Base-by-base conservation (phyloP, 2,888 invertebrate species). In the Epistrophella euchroma region DNA sequence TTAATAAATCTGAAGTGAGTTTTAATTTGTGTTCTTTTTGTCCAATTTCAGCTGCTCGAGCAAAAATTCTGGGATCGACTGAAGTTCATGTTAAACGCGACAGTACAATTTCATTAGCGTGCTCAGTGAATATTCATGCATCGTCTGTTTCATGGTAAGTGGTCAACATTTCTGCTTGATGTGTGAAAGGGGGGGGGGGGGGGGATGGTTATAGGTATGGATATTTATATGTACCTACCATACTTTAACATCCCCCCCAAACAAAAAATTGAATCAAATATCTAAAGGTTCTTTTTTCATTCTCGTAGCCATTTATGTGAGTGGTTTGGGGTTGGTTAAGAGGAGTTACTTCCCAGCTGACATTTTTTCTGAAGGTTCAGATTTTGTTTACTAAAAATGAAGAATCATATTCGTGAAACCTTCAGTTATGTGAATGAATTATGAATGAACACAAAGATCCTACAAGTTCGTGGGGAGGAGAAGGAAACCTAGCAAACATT, bases 81-180 rank as follows among this genome's bases (percentile, higher is more conserved):
- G 97, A 97, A 90, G 96, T 97, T 89, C 97, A 96, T 93, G 97
- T 97, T 90, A 97, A 97, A 93, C 96, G 96, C 92, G 97, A 97
- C 90, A 97, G 97, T 92, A 97, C 97, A 89, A 97, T 97, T 94
- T 97, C 97, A 89, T 93, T 97, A 91, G 97, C 97, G 79, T 97
- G 97, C 92, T 96, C 96, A 70, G 97, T 97, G 89, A 97, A 97
- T 93, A 96, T 97, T 90, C 97, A 97, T 92, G 97, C 97, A 80
- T 95, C 96, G 87, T 95, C 96, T 37, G 95, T 96, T 82, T 92
- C 94, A 88, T 95, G 95, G 95, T 95, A 93, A 93, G 78, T 85
- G 58, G 35, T 72, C 45, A 55, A 25, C 11, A 28, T 52, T 19
- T 52, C 11, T 17, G 28, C 37, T 22, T 64, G 32, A 0, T 22